phyloP scores from a whole-genome alignment of 2,888 invertebrate species.

The Ormia ochracea region DNA sequence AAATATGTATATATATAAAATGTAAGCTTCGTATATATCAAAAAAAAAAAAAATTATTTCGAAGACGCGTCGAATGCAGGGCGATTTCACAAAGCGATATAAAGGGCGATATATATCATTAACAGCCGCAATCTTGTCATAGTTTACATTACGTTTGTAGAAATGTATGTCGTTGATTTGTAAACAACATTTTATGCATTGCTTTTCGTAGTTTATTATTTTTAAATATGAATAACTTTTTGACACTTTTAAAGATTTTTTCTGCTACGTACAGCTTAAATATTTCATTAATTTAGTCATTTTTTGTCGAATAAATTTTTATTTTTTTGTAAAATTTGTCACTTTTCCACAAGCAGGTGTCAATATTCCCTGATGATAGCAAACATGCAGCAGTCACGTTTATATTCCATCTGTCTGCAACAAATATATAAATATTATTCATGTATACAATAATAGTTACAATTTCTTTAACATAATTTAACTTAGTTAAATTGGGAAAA shows the following conservation, averaged over 20 bases:
- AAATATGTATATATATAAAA: no score
- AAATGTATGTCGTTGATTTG: neutral
- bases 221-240: conserved; percentile 1
- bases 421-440: conserved; percentile 5
- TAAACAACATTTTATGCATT: neutral
- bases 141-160: no score
- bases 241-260: conserved; percentile 6
- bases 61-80: no score
- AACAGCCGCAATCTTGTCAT: no score
- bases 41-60: no score
- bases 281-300: conserved; percentile 8
- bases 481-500: conserved; percentile 8
- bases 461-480: conserved; percentile 31
- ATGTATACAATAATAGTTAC: conserved; percentile 15
- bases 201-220: neutral
- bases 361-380: conserved; percentile 46
- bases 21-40: no score
- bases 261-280: neutral
- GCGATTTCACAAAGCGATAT: no score
- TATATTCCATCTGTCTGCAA: neutral
- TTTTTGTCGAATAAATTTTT: neutral
- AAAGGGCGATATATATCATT: no score
- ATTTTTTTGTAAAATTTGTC: conserved; percentile 23
- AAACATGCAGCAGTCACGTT: conserved; percentile 36
- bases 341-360: conserved; percentile 43